phyloP scores from a whole-genome alignment of 2,888 invertebrate genomes.

The Clivina fossor region DNA sequence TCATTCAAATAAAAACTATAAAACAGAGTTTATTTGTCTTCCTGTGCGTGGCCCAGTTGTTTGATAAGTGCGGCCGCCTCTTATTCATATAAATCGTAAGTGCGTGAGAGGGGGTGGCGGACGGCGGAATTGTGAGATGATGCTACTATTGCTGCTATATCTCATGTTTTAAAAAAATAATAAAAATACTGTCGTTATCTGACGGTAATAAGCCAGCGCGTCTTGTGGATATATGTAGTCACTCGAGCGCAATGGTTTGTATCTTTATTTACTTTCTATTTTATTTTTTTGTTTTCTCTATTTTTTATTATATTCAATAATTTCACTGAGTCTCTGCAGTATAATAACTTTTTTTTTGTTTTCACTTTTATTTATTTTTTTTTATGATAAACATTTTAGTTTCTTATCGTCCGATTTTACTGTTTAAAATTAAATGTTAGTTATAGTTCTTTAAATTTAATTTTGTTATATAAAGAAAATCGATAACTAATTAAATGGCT shows the following conservation, averaged over 20 bases:
- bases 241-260: conserved; percentile 48
- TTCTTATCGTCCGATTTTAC: too few species aligned
- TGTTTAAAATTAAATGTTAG: too few species aligned
- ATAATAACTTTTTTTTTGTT: conserved; percentile 9
- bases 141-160: conserved; percentile 46
- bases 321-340: conserved; percentile 27
- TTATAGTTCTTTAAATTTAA: too few species aligned
- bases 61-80: conserved; percentile 9
- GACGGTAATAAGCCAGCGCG: conserved; percentile 38
- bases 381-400: conserved; percentile 1
- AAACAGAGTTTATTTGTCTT: conserved; percentile 44
- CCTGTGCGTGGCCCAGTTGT: conserved; percentile 45
- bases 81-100: not conserved
- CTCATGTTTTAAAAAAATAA: conserved; percentile 42
- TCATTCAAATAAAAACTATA: conserved; percentile 48
- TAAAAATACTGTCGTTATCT: conserved; percentile 43
- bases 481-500: too few species aligned
- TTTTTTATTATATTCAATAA: too few species aligned
- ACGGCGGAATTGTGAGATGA: conserved; percentile 43
- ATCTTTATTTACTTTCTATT: conserved; percentile 43
- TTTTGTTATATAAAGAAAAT: too few species aligned
- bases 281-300: conserved; percentile 28
- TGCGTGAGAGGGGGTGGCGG: not conserved
- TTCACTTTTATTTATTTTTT: conserved; percentile 12
- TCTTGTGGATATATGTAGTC: conserved; percentile 47